phyloP scores from a whole-genome alignment of 2,888 invertebrate species.

The Ariolimax columbianus region DNA sequence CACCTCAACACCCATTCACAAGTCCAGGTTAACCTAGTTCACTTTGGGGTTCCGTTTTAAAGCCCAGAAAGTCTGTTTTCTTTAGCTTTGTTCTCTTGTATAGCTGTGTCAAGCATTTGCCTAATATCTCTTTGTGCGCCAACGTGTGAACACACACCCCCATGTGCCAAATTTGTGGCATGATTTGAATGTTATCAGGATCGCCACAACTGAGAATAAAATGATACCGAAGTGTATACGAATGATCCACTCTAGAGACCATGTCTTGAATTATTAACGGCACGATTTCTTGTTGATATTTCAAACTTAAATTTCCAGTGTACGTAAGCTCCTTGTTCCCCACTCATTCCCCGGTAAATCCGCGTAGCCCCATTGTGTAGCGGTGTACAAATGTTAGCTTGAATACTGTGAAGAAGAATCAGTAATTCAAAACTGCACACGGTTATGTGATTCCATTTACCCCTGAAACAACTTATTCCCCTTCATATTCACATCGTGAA shows the following conservation, averaged over 20 bases:
- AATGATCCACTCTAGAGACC: not conserved
- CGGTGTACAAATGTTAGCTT: not conserved
- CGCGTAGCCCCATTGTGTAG: not conserved
- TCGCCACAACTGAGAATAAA: constrained; percentile 7
- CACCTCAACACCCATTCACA: constrained; percentile 28
- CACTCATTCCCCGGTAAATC: constrained; percentile 9
- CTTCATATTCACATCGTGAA: not conserved
- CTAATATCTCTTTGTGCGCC: constrained; percentile 27
- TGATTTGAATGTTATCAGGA: constrained; percentile 33
- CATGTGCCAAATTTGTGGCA: constrained; percentile 32
- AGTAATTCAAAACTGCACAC: not conserved
- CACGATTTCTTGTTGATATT: constrained; percentile 48
- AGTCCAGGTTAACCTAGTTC: constrained; percentile 1
- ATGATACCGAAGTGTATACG: constrained; percentile 4
- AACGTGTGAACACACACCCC: not conserved
- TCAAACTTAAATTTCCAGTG: constrained; percentile 44
- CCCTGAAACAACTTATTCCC: not conserved
- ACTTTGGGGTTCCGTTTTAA: constrained; percentile 18
- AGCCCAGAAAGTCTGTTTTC: constrained; percentile 36
- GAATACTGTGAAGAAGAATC: not conserved
- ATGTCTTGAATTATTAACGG: constrained; percentile 7
- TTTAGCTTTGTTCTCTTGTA: constrained; percentile 9
- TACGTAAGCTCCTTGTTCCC: not conserved
- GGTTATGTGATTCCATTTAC: not conserved
- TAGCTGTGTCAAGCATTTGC: constrained; percentile 30